These are phyloP conservation scores for Ochropacha duplaris DNA, from an alignment of 2,888 invertebrate species.

Conservation along the genomic window DNA sequence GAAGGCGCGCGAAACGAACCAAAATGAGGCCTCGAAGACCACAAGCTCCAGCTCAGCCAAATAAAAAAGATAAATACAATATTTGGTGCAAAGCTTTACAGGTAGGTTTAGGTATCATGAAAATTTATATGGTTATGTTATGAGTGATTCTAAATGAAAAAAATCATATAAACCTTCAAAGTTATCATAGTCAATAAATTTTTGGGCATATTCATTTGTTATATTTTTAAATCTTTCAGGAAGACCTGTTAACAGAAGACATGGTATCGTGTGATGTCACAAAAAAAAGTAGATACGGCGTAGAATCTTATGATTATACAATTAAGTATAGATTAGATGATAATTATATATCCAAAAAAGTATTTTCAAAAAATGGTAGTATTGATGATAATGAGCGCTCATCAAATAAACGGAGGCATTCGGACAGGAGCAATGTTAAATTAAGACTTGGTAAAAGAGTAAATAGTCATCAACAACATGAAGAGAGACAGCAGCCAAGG, in stretches of 20 bases:
- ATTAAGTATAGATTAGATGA: slow-evolving; percentile 85
- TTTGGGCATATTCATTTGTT: too few relatives aligned
- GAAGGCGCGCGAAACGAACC: slow-evolving; percentile 79
- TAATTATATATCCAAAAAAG: slow-evolving; percentile 63
- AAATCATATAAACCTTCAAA: not conserved
- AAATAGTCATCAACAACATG: slow-evolving; percentile 64
- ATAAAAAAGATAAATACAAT: slow-evolving; percentile 87
- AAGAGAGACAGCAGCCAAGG: slow-evolving; percentile 80
- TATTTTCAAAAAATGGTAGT: slow-evolving; percentile 55
- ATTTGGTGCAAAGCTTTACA: slow-evolving; percentile 87
- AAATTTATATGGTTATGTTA: not conserved
- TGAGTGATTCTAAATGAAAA: not conserved
- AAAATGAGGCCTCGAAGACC: slow-evolving; percentile 64
- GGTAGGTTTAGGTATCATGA: slow-evolving; percentile 37
- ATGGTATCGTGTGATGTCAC: slow-evolving; percentile 90
- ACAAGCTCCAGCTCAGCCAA: slow-evolving; percentile 53
- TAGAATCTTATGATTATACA: slow-evolving; percentile 90
- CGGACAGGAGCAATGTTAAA: slow-evolving; percentile 83
- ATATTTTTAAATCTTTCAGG: slow-evolving; percentile 79
- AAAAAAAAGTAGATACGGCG: slow-evolving; percentile 85
- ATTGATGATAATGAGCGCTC: slow-evolving; percentile 38
- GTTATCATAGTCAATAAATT: too few relatives aligned
- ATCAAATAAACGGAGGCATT: slow-evolving; percentile 82
- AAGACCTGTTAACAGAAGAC: slow-evolving; percentile 90
- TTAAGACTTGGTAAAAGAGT: slow-evolving; percentile 81